A percentile compares a stretch with the other conserved stretches of the same genome.
Evolutionary conservation across 2,797 vertebrate species (phyloP).

Genomic region (Neosilurus mollespiculum): DNA sequence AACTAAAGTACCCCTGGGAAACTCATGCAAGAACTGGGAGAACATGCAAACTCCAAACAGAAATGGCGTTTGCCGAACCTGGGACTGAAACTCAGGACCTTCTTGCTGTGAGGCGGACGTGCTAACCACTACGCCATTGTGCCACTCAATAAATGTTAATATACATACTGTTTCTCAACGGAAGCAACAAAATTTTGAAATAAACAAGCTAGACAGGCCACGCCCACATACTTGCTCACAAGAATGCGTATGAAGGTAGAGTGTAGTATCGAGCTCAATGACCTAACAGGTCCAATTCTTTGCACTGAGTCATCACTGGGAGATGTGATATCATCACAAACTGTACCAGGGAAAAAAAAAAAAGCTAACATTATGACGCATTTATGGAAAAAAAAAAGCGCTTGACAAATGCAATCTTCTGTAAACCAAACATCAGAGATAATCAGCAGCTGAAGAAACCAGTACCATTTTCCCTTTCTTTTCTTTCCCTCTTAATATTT

Average conservation of each 20-base stretch:
- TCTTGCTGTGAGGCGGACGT: too few relatives aligned
- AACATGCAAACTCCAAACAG: too few relatives aligned
- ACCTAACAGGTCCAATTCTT: not conserved
- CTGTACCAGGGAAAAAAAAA: not conserved
- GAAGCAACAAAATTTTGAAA: not conserved
- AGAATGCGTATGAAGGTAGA: too few relatives aligned
- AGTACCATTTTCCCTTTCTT: too few relatives aligned
- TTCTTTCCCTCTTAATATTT: not conserved
- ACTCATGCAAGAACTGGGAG: too few relatives aligned
- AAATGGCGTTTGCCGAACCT: too few relatives aligned
- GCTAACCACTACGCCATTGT: too few relatives aligned
- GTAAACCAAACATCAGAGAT: not conserved
- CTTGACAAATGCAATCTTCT: not conserved
- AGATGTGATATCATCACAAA: not conserved
- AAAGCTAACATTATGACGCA: not conserved
- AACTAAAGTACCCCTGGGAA: too few relatives aligned
- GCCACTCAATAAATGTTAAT: too few relatives aligned
- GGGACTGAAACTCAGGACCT: too few relatives aligned
- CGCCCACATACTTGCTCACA: not conserved
- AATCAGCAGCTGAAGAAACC: not conserved
- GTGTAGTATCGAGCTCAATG: too few relatives aligned
- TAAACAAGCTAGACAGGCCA: not conserved
- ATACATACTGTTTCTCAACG: not conserved
- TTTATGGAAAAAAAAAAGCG: not conserved
- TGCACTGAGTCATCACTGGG: not conserved